Base-by-base conservation (phyloP, 2,888 invertebrate species). In the Trachelus iudaicus region DNA sequence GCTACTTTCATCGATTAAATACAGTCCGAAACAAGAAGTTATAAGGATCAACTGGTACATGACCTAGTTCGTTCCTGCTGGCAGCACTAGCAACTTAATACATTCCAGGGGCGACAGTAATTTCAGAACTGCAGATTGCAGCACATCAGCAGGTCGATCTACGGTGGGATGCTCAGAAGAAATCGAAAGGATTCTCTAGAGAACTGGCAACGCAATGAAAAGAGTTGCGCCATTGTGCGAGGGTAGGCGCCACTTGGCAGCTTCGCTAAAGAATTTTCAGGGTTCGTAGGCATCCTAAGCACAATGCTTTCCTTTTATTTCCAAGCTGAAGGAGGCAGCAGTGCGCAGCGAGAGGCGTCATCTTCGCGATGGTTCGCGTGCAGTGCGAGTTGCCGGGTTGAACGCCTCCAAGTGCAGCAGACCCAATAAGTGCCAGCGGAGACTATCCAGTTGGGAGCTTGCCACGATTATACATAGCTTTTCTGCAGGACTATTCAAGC, bases 381-480 rank as follows among this genome's bases (percentile, higher is more conserved):
- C 85, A 81, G 69, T 82, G 81, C 81, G 79, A 86, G 84, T 88
- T 86, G 85, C 86, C 86, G 88, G 87, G 90, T 89, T 90, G 89
- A 90, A 90, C 88, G 89, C 89, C 89, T 89, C 82, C 78, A 84
- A 88, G 89, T 87, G 89, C 89, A 89, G 79, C 87, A 88, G 90
- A 90, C 87, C 88, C 85, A 87, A 87, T 89, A 89, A 89, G 87
- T 84, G 84, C 85, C 89, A 90, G 89, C 89, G 88, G 89, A 89
- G 85, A 40, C 34, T 34, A 40, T 15, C 15, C 15, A 40, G 37
- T 37, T 37, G 37, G 13, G 12, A 12, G 6, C 4, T 40, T 15
- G 15, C 40, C 40, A 40, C 40, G 23, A 23, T 56, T 56, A 6
- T 23, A 56, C 23, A 56, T 23, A 56, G 15, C 9, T 56, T 15